These are phyloP conservation scores for Hemitrygon akajei DNA, from an alignment of 2,797 vertebrate genomes.

Conservation along the genomic window DNA sequence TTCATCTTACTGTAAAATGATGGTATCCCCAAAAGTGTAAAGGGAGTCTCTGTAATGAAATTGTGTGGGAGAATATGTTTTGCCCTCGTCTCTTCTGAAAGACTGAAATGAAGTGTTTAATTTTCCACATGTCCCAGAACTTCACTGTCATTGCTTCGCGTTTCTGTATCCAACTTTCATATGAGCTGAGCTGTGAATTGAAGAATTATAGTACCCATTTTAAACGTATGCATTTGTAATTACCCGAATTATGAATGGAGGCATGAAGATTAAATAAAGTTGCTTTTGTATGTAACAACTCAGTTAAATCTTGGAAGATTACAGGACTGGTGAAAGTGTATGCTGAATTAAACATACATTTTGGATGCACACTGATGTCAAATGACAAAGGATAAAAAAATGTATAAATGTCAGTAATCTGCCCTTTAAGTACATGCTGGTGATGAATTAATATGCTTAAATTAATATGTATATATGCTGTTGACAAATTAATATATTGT, in stretches of 20 bases:
- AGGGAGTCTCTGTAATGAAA: constrained; percentile 83
- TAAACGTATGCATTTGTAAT: constrained; percentile 95
- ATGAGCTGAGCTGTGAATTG: constrained; percentile 99
- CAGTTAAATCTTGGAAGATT: constrained; percentile 32
- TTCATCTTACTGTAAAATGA: constrained; percentile 89
- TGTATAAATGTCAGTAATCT: background rate
- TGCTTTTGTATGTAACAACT: constrained; percentile 95
- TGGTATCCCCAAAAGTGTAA: constrained; percentile 85
- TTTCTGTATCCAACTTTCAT: constrained; percentile 84
- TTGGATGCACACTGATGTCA: background rate
- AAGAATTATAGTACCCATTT: constrained; percentile 98
- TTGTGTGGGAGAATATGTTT: constrained; percentile 70
- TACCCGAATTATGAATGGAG: constrained; percentile 87
- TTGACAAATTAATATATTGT: background rate
- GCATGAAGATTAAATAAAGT: constrained; percentile 99
- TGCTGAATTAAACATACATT: background rate
- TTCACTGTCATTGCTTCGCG: constrained; percentile 93
- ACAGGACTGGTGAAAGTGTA: background rate
- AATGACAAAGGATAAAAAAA: background rate
- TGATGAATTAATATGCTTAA: no score
- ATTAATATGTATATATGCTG: background rate
- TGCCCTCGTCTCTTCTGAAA: constrained; percentile 79
- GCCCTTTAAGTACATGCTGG: background rate
- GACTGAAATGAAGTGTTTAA: constrained; percentile 78
- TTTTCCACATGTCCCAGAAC: constrained; percentile 89